Evolutionary conservation across 1,140 invertebrate genomes (phyloP), one percentile per base, ranked within the genome.

Genomic region (Papilio polytes): DNA sequence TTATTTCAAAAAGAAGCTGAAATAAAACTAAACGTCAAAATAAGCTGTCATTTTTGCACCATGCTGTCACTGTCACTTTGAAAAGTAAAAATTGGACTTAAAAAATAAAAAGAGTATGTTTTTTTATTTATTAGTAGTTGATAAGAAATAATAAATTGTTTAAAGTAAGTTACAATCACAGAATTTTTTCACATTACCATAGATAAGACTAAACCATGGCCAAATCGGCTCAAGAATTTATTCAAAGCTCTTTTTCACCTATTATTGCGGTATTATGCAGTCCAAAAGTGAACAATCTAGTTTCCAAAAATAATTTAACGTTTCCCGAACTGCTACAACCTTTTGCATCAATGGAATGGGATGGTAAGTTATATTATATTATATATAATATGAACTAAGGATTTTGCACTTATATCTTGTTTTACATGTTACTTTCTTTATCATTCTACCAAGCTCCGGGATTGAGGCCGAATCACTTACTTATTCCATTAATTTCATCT

Each of bases 311-410:
- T 94, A 98, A 99, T 95, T 95, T 99, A 66, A 97, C 97, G 26
- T 98, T 99, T 90, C 97, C 97, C 74, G 98, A 99, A 95, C 91
- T 99, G 74, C 95, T 99, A 46, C 98, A 98, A 91, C 98, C 98
- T 4, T 99, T 99, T 86, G 83, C 89, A 15, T 77, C 48, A 44
- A 80, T 92, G 84, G 91, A 92, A 63, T 90, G 84, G 84, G 94
- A 94, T 90, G 92, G 94, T 94, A 89, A 66, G 20, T 36, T 74
- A 10, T 72, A 10, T 72, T 78, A 48, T 81, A 41, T 41, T 31
- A 1, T 41, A 41, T 41, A 41, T 8, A 41, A 0, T 41, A 41
- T 15, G n/a, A 48, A 63, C 74, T 9, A 56, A 74, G 20, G 18
- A 72, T 63, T 59, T 51, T 41, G 2, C 15, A 48, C 10, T 48